Evolutionary conservation across 2,888 invertebrate species (phyloP).

Genomic region (Neoscelio sp.): DNA sequence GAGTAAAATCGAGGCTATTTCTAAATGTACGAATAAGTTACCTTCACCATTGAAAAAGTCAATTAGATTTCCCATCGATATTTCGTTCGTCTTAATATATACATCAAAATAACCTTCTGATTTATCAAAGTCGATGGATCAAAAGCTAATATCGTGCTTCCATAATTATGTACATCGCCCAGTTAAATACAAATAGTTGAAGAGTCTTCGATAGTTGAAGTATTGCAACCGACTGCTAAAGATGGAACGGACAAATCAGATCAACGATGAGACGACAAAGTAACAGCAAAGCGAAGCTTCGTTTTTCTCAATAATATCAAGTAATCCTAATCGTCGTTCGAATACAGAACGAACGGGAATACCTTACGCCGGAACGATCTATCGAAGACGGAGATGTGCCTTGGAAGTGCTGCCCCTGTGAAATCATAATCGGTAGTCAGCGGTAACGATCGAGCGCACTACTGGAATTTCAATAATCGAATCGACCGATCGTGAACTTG

Average conservation of each 20-base stretch:
- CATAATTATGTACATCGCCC: slow-evolving; percentile 37
- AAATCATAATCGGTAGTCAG: slow-evolving; percentile 69
- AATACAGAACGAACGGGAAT: slow-evolving; percentile 64
- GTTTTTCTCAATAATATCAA: slow-evolving; percentile 45
- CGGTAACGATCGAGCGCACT: slow-evolving; percentile 72
- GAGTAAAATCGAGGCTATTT: slow-evolving; percentile 41
- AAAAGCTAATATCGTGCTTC: too few species aligned
- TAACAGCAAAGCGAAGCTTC: slow-evolving; percentile 49
- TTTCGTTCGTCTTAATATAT: too few species aligned
- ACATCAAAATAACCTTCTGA: too few species aligned
- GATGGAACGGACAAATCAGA: slow-evolving; percentile 33
- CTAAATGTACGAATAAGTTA: slow-evolving; percentile 38
- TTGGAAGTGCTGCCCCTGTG: slow-evolving; percentile 46
- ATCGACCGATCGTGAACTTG: slow-evolving; percentile 77
- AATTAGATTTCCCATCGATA: too few species aligned
- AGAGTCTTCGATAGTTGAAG: slow-evolving; percentile 53
- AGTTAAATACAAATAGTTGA: slow-evolving; percentile 28
- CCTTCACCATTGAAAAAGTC: slow-evolving; percentile 25
- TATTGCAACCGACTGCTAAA: slow-evolving; percentile 19
- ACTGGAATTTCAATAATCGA: slow-evolving; percentile 79
- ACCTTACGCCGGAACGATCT: slow-evolving; percentile 52
- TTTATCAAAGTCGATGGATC: too few species aligned
- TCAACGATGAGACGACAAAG: slow-evolving; percentile 55
- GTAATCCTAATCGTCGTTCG: slow-evolving; percentile 67
- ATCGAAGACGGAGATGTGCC: slow-evolving; percentile 47